Percentiles rank a stretch among this genome's conserved stretches.
phyloP scores from a whole-genome alignment of 2,113 vertebrate species.

The Carettochelys insculpta region DNA sequence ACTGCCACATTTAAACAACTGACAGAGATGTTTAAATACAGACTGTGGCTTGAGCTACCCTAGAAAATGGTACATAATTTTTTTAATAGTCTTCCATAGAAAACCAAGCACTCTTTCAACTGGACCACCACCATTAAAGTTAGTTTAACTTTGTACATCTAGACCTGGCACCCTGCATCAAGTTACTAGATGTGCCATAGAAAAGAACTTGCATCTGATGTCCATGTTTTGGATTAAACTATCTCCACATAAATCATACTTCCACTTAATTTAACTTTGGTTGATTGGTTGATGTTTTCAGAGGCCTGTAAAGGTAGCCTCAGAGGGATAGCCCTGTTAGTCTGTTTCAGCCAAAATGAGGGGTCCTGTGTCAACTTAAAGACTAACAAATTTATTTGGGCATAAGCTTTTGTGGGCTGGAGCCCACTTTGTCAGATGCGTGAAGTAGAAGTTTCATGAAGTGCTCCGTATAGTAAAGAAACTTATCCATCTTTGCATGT shows the following conservation, averaged over 20 bases:
- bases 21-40: conserved; percentile 41
- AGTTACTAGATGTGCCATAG: not conserved
- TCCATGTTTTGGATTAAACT: not conserved
- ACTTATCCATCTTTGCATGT: too few species aligned
- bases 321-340: too few species aligned
- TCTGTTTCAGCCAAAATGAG: too few species aligned
- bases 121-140: not conserved
- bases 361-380: too few species aligned
- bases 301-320: not conserved
- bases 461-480: too few species aligned
- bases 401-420: too few species aligned
- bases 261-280: not conserved
- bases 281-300: not conserved
- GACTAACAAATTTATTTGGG: too few species aligned
- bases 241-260: not conserved
- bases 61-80: not conserved
- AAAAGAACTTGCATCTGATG: not conserved
- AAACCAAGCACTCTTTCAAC: not conserved
- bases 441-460: too few species aligned
- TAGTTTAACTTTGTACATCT: not conserved
- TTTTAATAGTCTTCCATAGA: not conserved
- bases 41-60: not conserved
- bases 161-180: not conserved
- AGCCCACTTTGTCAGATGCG: too few species aligned
- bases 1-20: conserved; percentile 42